A percentile compares a stretch with the other conserved stretches of the same genome.
Evolutionary conservation across 2,888 invertebrate genomes (phyloP).

Genomic region (Metalampra italica): DNA sequence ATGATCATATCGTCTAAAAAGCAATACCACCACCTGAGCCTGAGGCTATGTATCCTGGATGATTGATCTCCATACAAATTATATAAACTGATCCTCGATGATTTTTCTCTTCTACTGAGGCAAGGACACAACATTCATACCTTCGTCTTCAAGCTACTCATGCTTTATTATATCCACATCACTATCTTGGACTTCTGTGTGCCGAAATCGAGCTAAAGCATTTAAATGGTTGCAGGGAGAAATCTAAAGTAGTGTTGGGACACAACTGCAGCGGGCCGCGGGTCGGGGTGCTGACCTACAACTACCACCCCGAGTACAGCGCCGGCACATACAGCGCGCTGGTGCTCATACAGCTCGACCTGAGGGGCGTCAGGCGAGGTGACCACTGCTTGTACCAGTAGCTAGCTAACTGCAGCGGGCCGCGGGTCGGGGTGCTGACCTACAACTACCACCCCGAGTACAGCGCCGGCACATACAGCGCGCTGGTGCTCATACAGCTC

Average conservation of each 20-base stretch:
- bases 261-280: conserved; percentile 23
- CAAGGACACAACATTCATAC: too few species aligned
- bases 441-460: conserved; percentile 42
- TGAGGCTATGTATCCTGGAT: too few species aligned
- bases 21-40: too few species aligned
- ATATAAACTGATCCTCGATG: too few species aligned
- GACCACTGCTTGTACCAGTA: too few species aligned
- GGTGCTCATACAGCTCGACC: conserved; percentile 34
- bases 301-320: conserved; percentile 36
- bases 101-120: too few species aligned
- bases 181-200: too few species aligned
- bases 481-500: conserved; percentile 36
- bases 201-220: too few species aligned
- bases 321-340: conserved; percentile 26
- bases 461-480: conserved; percentile 21
- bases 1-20: too few species aligned
- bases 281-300: conserved; percentile 31
- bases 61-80: too few species aligned
- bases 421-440: conserved; percentile 24
- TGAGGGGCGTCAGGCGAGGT: not conserved
- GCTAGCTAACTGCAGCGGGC: conserved; percentile 28
- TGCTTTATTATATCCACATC: too few species aligned
- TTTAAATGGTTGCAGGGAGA: conserved; percentile 26
- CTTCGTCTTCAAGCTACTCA: too few species aligned
- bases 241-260: conserved; percentile 33